phyloP scores from a whole-genome alignment of 2,113 vertebrate genomes.

The Gobio gobio region DNA sequence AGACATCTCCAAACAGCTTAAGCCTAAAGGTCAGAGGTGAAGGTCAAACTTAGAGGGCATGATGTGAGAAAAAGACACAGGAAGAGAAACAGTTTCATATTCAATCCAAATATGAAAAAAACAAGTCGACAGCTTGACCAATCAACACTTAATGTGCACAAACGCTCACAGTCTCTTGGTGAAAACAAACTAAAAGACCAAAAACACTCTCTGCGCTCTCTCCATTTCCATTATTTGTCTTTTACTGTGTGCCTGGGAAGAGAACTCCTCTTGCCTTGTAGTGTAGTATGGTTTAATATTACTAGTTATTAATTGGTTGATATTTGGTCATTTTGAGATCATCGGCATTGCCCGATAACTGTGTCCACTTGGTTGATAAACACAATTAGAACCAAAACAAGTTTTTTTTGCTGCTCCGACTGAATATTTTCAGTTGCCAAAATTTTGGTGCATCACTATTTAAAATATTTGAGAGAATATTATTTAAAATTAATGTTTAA shows the following conservation, averaged over 20 bases:
- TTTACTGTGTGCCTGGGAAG: neutral
- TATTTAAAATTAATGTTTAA: neutral
- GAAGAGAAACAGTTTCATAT: neutral
- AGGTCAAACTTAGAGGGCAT: neutral
- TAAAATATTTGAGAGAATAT: neutral
- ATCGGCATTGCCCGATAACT: too few relatives aligned
- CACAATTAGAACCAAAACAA: neutral
- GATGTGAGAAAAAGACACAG: neutral
- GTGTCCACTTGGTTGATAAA: neutral
- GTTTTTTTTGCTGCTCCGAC: neutral
- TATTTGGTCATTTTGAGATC: neutral
- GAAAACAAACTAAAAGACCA: conserved; percentile 12
- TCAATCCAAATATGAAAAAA: neutral
- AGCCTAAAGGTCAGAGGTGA: conserved; percentile 36
- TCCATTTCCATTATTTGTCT: neutral
- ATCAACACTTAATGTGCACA: conserved; percentile 23
- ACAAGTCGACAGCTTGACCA: conserved; percentile 35
- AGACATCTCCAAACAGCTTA: conserved; percentile 11
- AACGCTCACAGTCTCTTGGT: conserved; percentile 12
- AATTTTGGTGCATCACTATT: neutral
- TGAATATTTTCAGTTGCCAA: neutral
- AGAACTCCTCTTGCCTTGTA: neutral
- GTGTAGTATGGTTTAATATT: neutral
- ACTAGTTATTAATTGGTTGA: neutral
- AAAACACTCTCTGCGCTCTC: neutral